Evolutionary conservation across 23 tunicate species (phyloP).

Genomic region (Styela clava): DNA sequence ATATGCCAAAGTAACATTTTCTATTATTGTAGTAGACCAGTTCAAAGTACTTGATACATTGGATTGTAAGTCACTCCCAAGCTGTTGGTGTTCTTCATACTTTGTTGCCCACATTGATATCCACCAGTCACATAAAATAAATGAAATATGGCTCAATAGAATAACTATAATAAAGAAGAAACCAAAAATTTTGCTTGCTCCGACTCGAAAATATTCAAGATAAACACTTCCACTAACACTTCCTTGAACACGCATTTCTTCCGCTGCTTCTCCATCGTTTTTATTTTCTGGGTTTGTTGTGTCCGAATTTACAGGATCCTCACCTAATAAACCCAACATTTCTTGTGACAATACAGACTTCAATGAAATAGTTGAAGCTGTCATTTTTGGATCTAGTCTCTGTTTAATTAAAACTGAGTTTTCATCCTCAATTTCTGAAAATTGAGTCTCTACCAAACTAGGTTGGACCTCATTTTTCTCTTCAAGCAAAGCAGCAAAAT

Average conservation of each 20-base stretch:
- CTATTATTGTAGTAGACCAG: neutral
- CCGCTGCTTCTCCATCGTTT: neutral
- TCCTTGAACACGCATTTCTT: constrained; percentile 28
- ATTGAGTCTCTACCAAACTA: neutral
- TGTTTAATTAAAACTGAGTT: neutral
- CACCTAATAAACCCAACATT: neutral
- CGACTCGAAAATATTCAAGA: constrained; percentile 26
- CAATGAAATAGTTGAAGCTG: neutral
- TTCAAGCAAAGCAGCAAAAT: constrained; percentile 43
- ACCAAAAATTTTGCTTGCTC: constrained; percentile 20
- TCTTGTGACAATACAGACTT: constrained; percentile 4
- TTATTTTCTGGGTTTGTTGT: neutral
- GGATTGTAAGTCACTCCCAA: neutral
- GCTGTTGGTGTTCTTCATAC: neutral
- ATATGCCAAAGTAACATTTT: neutral
- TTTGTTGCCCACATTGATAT: constrained; percentile 29
- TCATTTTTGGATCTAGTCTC: neutral
- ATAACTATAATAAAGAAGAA: constrained; percentile 13
- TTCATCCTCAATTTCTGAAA: constrained; percentile 19
- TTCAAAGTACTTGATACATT: neutral
- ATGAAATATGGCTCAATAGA: constrained; percentile 14
- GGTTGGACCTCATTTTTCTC: constrained; percentile 23
- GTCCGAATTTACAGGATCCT: neutral
- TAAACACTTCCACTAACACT: constrained; percentile 33
- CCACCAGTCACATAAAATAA: constrained; percentile 44